Conservation (phyloP, 2,113 vertebrate species). For the Passer montanus region DNA sequence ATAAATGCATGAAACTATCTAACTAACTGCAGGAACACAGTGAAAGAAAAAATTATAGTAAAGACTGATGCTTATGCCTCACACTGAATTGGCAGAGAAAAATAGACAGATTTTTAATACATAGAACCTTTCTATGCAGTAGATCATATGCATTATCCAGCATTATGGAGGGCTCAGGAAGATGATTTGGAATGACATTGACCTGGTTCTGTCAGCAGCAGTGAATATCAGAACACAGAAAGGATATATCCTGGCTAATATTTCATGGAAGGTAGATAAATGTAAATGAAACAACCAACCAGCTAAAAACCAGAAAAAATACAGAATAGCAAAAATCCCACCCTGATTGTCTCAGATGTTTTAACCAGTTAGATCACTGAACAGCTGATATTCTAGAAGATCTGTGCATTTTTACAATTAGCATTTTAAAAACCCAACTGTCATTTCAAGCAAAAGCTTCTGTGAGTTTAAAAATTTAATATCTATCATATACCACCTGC, state of each 20-base stretch:
- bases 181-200: conserved; percentile 23
- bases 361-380: not conserved
- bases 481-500: not conserved
- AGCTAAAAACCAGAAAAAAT: not conserved
- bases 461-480: not conserved
- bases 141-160: not conserved
- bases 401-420: not conserved
- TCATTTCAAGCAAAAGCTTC: not conserved
- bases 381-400: not conserved
- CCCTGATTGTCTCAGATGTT: not conserved
- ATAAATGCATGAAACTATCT: not conserved
- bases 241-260: not conserved
- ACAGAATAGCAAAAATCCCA: not conserved
- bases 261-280: not conserved
- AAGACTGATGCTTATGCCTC: not conserved
- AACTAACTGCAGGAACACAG: not conserved
- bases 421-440: not conserved
- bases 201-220: conserved; percentile 54
- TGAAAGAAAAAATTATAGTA: not conserved
- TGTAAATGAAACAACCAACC: not conserved
- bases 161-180: not conserved
- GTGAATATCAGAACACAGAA: conserved; percentile 10
- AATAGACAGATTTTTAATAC: not conserved
- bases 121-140: not conserved
- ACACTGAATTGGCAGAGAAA: not conserved